A percentile compares a stretch with the other conserved stretches of the same genome.
Evolutionary conservation across 2,113 vertebrate species (phyloP).

Genomic region (Petrocephalus microphthalmus): DNA sequence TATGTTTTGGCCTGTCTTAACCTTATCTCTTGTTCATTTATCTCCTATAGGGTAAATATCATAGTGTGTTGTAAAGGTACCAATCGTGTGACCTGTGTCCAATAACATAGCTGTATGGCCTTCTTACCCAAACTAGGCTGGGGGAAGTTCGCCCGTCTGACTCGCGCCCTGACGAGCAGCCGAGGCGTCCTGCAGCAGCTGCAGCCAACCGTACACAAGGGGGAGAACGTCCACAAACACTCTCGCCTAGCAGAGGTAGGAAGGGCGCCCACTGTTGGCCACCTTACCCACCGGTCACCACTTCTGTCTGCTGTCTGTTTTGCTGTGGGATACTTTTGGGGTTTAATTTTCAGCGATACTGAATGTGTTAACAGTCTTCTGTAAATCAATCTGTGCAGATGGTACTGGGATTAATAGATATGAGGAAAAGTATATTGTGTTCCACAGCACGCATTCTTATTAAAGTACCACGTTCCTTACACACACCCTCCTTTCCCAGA

Average conservation of each 20-base stretch:
- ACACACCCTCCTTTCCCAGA: background rate
- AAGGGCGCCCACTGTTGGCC: no score
- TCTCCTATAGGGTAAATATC: background rate
- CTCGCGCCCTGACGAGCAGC: constrained; percentile 94
- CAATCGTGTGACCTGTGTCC: background rate
- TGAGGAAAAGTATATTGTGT: background rate
- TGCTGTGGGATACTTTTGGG: background rate
- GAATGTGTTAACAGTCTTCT: background rate
- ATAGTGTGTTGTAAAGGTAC: background rate
- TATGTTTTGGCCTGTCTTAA: background rate
- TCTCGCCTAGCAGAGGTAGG: constrained; percentile 92
- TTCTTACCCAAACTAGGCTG: constrained; percentile 68
- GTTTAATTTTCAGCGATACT: background rate
- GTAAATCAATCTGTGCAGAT: background rate
- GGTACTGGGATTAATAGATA: background rate
- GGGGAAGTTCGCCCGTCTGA: constrained; percentile 96
- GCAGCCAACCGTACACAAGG: constrained; percentile 91
- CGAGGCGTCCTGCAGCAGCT: constrained; percentile 91
- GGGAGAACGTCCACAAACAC: constrained; percentile 96
- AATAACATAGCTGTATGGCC: background rate
- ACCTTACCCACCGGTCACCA: background rate
- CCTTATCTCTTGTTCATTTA: background rate
- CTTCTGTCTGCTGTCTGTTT: no score
- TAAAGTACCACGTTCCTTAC: background rate
- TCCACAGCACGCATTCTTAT: background rate